Base-by-base conservation (phyloP, 2,113 vertebrate species). In the Heteronetta atricapilla region DNA sequence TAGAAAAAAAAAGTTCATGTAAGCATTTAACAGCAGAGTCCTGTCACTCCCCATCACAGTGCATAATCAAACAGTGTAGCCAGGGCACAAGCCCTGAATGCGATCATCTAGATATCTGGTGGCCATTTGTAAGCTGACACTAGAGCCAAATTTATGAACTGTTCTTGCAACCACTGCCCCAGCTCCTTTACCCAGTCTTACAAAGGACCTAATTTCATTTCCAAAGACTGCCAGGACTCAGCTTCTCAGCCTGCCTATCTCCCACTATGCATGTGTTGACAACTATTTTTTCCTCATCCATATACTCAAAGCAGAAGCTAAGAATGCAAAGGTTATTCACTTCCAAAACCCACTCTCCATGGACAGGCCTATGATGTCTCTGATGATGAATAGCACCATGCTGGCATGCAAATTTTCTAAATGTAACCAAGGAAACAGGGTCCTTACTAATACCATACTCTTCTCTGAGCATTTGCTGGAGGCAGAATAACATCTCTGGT, bases 371-470 rank as follows among this genome's bases (percentile, higher is more conserved):
- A 17, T 5, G 2, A 36, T 70, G 50, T 83, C 60, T 94, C 96
- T 94, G 73, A 59, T 72, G 88, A 92, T 86, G 94, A 95, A 78
- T 18, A 90, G 80, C 56, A 81, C 46, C 73, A 78, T 19, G 80
- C 76, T 88, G 90, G 73, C 83, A 96, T 95, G 92, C 83, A 97
- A 88, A 97, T 96, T 77, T 90, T 66, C 69, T 90, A 92, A 90
- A 86, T 67, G 94, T 94, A 97, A 95, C 96, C 95, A 96, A 93
- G 96, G 96, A 92, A 96, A 93, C 95, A 26, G 60, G 29, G 76
- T 36, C 56, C 52, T 63, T 38, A 26, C 86, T 94, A 83, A 78
- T 58, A 55, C 46, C 69, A 72, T 42, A 46, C 66, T n/a, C 36
- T 94, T 94, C 92, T 95, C 82, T 77, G 76, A 90, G 82, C 59